Evolutionary conservation across 2,113 vertebrate genomes (phyloP).

Genomic region (Microcebus griseorufus): DNA sequence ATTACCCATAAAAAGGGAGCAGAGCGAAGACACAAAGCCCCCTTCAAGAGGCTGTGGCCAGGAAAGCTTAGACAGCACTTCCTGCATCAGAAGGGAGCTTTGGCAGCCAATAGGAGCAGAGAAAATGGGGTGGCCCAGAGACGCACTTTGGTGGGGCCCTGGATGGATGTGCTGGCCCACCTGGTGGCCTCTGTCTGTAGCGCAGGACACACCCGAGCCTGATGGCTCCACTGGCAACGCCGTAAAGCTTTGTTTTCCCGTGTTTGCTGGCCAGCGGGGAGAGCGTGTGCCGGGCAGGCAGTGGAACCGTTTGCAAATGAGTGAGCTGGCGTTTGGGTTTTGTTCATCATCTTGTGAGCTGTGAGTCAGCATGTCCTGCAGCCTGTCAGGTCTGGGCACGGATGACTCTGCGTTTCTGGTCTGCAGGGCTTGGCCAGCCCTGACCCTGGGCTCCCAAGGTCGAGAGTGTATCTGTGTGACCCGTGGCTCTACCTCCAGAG

Average conservation of each 20-base stretch:
- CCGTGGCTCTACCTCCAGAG: background rate
- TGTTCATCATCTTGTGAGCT: background rate
- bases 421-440: background rate
- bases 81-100: background rate
- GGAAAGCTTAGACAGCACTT: background rate
- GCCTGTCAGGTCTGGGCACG: background rate
- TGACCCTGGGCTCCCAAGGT: background rate
- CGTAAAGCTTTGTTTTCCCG: background rate
- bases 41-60: background rate
- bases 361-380: background rate
- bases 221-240: background rate
- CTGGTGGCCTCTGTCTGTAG: background rate
- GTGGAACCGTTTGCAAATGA: background rate
- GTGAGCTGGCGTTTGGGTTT: background rate
- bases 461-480: background rate
- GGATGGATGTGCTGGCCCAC: background rate
- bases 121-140: background rate
- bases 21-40: background rate
- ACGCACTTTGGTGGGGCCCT: background rate
- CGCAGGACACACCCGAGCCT: background rate
- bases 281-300: background rate
- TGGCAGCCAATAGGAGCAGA: background rate
- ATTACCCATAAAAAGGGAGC: background rate
- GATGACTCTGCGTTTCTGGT: background rate
- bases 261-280: rapidly evolving